Evolutionary conservation across 37 sponge, comb jelly and placozoan species (phyloP).

Genomic region (Beroe ovata): DNA sequence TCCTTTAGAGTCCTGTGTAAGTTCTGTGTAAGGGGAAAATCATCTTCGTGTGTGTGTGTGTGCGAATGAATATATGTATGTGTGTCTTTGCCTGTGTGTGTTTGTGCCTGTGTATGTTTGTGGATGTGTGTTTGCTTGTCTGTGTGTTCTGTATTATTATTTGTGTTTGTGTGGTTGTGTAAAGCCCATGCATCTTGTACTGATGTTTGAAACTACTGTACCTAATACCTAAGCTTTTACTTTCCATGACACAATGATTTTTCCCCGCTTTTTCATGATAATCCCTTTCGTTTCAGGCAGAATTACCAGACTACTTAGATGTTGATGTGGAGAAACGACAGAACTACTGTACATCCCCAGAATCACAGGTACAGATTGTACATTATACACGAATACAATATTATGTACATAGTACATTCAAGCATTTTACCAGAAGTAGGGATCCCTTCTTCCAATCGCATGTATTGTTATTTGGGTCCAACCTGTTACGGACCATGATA

Average conservation of each 20-base stretch:
- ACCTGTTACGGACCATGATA: too few relatives aligned
- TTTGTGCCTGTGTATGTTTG: not conserved
- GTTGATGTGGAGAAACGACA: conserved; percentile 41
- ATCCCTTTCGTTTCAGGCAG: conserved; percentile 2
- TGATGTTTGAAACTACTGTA: not conserved
- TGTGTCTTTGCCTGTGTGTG: conserved; percentile 35
- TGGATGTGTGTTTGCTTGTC: not conserved
- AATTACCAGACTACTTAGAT: conserved; percentile 40
- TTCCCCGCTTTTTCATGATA: not conserved
- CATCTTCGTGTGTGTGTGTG: not conserved
- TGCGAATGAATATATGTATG: not conserved
- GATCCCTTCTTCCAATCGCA: too few relatives aligned
- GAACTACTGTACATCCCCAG: conserved; percentile 2
- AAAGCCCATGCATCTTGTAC: not conserved
- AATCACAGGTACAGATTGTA: conserved; percentile 32
- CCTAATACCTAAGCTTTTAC: too few relatives aligned
- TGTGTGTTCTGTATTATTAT: not conserved
- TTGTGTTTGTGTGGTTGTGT: too few relatives aligned
- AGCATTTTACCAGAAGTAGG: too few relatives aligned
- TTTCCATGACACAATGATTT: not conserved
- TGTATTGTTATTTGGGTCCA: too few relatives aligned
- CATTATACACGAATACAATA: too few relatives aligned
- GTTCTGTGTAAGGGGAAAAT: not conserved
- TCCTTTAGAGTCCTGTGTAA: conserved; percentile 18
- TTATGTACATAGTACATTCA: too few relatives aligned